Conservation (phyloP, 2,113 vertebrate genomes). For the Peucedramus taeniatus region DNA sequence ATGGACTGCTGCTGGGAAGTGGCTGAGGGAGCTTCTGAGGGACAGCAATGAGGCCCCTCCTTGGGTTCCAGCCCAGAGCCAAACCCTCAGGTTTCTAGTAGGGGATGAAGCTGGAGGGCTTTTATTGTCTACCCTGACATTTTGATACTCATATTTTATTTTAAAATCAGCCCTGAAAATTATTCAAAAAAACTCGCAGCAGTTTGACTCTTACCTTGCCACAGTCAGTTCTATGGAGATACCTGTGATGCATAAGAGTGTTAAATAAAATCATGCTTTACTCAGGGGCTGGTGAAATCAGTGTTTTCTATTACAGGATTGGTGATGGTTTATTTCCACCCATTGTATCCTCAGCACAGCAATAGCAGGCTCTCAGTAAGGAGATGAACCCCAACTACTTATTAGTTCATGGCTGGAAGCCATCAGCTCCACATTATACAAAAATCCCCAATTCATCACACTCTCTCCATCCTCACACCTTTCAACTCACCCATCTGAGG, state of each 20-base stretch:
- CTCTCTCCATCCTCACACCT: slow-evolving; percentile 7
- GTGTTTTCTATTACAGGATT: neutral
- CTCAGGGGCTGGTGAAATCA: neutral
- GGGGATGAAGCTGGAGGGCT: neutral
- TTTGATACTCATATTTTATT: neutral
- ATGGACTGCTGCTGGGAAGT: neutral
- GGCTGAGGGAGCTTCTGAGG: neutral
- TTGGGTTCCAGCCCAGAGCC: neutral
- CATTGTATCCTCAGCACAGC: neutral
- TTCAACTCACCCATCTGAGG: neutral
- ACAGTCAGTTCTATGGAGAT: neutral
- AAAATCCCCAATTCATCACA: slow-evolving; percentile 14
- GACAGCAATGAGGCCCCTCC: neutral
- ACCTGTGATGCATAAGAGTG: neutral
- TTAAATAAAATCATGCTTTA: neutral
- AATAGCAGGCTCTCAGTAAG: slow-evolving; percentile 30
- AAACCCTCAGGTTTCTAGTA: neutral
- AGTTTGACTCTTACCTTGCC: neutral
- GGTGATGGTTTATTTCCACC: slow-evolving; percentile 4
- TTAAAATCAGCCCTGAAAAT: neutral
- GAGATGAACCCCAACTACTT: slow-evolving; percentile 42
- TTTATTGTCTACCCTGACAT: neutral
- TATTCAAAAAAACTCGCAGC: neutral
- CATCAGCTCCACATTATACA: slow-evolving; percentile 39
- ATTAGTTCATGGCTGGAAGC: slow-evolving; percentile 57